These are phyloP conservation scores for Bathynomus jamesi DNA, from an alignment of 1,140 invertebrate genomes.

Conservation along the genomic window DNA sequence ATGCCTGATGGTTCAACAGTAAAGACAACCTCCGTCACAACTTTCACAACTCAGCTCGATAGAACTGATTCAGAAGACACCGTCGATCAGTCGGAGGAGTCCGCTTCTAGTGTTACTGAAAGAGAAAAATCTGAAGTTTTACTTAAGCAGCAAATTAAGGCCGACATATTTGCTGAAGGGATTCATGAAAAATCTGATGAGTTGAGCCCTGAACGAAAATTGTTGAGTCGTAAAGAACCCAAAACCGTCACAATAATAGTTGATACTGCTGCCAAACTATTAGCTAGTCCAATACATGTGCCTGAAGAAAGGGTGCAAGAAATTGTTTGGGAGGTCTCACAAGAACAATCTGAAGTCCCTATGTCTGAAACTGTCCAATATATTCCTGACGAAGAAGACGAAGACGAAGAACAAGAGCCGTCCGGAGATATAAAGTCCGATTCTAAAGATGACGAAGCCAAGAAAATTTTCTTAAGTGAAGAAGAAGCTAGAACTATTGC, in stretches of 20 bases:
- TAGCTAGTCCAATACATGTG: conserved; percentile 29
- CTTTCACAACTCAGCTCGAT: conserved; percentile 35
- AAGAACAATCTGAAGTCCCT: conserved; percentile 30
- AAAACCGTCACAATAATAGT: conserved; percentile 16
- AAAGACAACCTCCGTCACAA: conserved; percentile 36
- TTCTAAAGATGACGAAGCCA: conserved; percentile 33
- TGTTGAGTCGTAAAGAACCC: conserved; percentile 30
- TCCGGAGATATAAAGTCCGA: conserved; percentile 38
- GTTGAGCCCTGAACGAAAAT: conserved; percentile 37
- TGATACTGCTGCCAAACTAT: neutral
- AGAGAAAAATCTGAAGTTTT: conserved; percentile 34
- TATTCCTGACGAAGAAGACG: conserved; percentile 38
- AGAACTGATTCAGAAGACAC: conserved; percentile 17
- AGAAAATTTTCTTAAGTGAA: conserved; percentile 37
- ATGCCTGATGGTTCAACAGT: conserved; percentile 35
- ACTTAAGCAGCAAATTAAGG: conserved; percentile 35
- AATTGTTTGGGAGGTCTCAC: conserved; percentile 35
- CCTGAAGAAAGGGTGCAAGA: conserved; percentile 34
- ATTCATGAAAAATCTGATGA: conserved; percentile 29
- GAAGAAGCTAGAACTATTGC: conserved; percentile 47
- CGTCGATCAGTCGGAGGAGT: neutral
- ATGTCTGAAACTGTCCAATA: conserved; percentile 42
- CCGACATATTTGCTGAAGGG: conserved; percentile 37
- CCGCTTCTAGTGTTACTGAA: conserved; percentile 1
- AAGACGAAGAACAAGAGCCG: conserved; percentile 34